Base-by-base conservation (phyloP, 1,140 invertebrate species). In the Chrysopa pallens region DNA sequence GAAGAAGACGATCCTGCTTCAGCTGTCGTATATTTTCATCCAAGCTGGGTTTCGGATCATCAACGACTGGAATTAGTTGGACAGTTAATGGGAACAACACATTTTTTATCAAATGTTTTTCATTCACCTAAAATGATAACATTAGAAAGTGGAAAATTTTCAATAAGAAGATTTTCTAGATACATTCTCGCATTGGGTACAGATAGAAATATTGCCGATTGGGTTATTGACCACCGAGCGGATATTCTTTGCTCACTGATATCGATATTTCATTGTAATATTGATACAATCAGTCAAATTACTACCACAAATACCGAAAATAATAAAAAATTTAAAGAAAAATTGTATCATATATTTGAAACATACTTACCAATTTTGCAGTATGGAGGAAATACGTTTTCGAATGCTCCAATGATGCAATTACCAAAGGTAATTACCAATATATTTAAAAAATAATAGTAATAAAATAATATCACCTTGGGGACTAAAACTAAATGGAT, bases 1-100 rank as follows among this genome's bases (percentile, higher is more conserved):
- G 84, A 88, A 59, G 80, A 81, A 46, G 84, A 87, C 60, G 84
- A 90, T 63, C 82, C 83, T n/a, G 76, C 79, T 40, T 73, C 83
- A 39, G 82, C 84, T 12, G 78, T 90, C 40, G 62, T 88, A n/a
- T 90, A 87, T 55, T 90, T 88, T 60, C 80, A 87, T 63, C 85
- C 85, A 3, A 72, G 75, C 29, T 87, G 84, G 81, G 84, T 88
- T 8, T 84, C 79, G 1, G 79, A 81, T 45, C 74, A 78, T 5
- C 81, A 86, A 56, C 73, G 80, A 52, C 69, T 84, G 46, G 79
- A 81, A 12, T 58, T 88, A 1, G 84, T 80, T 56, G 80, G 81
- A 40, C 81, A 89, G 62, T 60, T 89, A 15, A 84, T 89, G 68
- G 83, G 86, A 17, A 73, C 84, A 12, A 71, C 78, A 47, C 76